Base-by-base conservation (phyloP, 2,888 invertebrate genomes). In the Abrostola tripartita region DNA sequence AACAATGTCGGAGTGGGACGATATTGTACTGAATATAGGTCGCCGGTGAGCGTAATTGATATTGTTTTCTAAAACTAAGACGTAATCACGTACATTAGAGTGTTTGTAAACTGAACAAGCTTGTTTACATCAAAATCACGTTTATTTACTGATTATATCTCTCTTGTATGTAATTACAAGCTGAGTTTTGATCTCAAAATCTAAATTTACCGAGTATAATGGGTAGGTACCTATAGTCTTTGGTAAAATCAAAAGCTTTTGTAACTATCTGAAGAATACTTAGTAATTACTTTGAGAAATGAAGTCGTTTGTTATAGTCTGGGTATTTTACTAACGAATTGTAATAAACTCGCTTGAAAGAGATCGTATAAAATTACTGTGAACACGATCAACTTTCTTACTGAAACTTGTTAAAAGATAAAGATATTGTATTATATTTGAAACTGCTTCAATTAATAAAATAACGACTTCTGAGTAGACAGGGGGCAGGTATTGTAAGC, bases 301-400 rank as follows among this genome's bases (percentile, higher is more conserved):
- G 10, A 64, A 54, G 37, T 44, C 11, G 51, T 60, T 71, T 52
- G 41, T 61, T 73, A 24, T 51, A 52, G 59, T 47, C 49, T 57
- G n/a, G 10, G 11, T 54, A 52, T 62, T 71, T 36, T 40, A 57
- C 42, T 61, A 65, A 63, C 52, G 24, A 71, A 62, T 14, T 55
- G 12, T 11, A 52, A 56, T 57, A 49, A 52, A 6, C 35, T 55
- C 10, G n/a, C 24, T 24, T 50, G 37, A 54, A 51, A 52, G 41
- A 51, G 44, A 58, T 72, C 37, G 47, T 41, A 11, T 37, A 58
- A 58, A 63, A 50, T 24, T 24, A 24, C 24, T 24, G 36, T 59
- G 37, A 47, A 44, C 37, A 12, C 36, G 5, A 58, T 63, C 44
- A 49, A 63, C 9, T 51, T 51, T 54, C 40, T 49, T 37, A 56